Conservation (phyloP, 2,797 vertebrate genomes). For the Pipistrellus pipistrellus region DNA sequence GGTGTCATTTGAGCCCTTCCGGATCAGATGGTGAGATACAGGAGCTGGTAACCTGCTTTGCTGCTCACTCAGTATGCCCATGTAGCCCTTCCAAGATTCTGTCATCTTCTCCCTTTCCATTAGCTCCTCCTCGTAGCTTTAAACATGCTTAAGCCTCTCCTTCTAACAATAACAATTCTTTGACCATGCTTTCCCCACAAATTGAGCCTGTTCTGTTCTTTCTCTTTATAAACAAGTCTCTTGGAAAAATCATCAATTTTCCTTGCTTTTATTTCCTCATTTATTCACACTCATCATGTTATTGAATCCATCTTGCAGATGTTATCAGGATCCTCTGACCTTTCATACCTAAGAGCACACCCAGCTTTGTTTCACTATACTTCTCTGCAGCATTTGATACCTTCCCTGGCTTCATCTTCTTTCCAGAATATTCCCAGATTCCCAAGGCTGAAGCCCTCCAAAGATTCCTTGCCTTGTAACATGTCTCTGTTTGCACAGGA, state of each 20-base stretch:
- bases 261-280: background rate
- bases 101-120: background rate
- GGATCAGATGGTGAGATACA: background rate
- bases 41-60: background rate
- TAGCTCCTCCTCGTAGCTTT: background rate
- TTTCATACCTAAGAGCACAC: background rate
- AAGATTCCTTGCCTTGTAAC: background rate
- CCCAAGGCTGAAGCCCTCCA: background rate
- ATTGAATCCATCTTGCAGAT: background rate
- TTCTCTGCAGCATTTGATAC: background rate
- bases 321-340: background rate
- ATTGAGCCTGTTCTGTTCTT: background rate
- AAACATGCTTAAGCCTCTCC: background rate
- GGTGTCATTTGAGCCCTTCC: background rate
- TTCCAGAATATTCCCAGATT: background rate
- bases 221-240: constrained; percentile 9
- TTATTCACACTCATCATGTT: background rate
- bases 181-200: background rate
- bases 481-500: background rate
- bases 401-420: background rate
- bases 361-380: background rate
- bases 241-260: background rate
- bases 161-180: background rate
- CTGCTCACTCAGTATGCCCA: background rate
- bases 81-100: background rate